Evolutionary conservation across 2,888 invertebrate species (phyloP), one percentile per base, ranked within the genome.

Genomic region (Pristionchus entomophagus): DNA sequence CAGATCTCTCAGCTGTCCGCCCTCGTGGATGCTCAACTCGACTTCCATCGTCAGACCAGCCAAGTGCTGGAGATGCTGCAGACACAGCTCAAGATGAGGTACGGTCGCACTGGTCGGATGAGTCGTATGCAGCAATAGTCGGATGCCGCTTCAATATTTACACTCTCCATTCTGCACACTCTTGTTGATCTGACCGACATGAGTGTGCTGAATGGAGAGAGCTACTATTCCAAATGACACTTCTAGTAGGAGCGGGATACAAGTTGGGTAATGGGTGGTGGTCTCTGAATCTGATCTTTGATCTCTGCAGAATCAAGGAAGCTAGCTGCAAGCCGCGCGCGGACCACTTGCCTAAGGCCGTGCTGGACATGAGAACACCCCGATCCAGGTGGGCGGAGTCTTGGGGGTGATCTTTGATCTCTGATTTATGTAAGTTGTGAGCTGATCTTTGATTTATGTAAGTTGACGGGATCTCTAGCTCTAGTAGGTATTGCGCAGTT

Each of bases 1-100:
- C 99, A 99, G 95, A 97, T 99, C 91, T 97, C 98, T 88, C 99
- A 99, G 95, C 95, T 99, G 93, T 96, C 96, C 88, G 97, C 97
- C 91, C 97, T 99, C 94, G 97, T 98, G 86, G 98, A 99, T 94
- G 97, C 97, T 84, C 96, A 99, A 85, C 95, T 97, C 94, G 98
- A 99, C 94, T 99, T 98, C 94, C 99, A 99, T 94, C 96, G 96
- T 94, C 98, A 99, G 94, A 98, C 98, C 94, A 96, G 96, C 87
- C 97, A 98, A 94, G 96, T 98, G 91, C 95, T 99, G 89, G 96
- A 96, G 94, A 95, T 95, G 88, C 95, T 99, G 89, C 96, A 96
- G 87, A 96, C 97, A 94, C 96, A 96, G 90, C 95, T 99, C 91
- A 95, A 96, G 94, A 96, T 97, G 51, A 90, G 89, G 91, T 90